Evolutionary conservation across 2,797 vertebrate species (phyloP), one percentile per base, ranked within the genome.

Genomic region (Bryconaethiops microstoma): DNA sequence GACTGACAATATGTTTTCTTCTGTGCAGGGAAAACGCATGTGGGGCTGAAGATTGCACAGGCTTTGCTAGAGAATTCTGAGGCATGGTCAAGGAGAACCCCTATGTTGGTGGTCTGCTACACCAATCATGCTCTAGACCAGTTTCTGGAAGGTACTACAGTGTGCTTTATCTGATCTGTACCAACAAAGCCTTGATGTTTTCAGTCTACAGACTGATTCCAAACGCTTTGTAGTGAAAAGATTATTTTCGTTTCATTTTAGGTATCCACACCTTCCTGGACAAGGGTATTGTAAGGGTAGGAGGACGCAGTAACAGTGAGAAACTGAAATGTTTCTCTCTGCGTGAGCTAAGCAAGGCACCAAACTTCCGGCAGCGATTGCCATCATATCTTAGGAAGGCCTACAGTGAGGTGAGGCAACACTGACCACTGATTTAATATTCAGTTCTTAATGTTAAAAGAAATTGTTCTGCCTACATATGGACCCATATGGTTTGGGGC

Each of bases 101-200:
- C 96, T 1, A 92, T 99, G 89, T 93, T 99, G 82, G 95, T 99
- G 17, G 97, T 99, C 45, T 99, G 97, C 90, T 99, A 98, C 82
- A 99, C 97, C 75, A 99, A 99, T 88, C 97, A 98, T 74, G 97
- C 97, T 35, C 92, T 99, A 89, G 97, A 99, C 92, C 97, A 99
- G 92, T 99, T 99, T 91, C 94, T 99, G n/a, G 97, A 99, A 93
- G 97, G 97, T 98, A 94, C 88, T 87, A 19, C 8, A 50, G 9
- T 72, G n/a, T 64, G 5, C 57, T 68, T 4, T 29, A 39, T 35
- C 52, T 83, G 67, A 59, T 77, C 57, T 73, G 42, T 29, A 7
- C n/a, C 19, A 4, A 57, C 23, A 39, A 25, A 54, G 50, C 4
- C 16, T 7, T 54, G 21, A 13, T 4, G 48, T 14, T 54, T 71